phyloP scores from a whole-genome alignment of 2,888 invertebrate species.

The Dioctria linearis region DNA sequence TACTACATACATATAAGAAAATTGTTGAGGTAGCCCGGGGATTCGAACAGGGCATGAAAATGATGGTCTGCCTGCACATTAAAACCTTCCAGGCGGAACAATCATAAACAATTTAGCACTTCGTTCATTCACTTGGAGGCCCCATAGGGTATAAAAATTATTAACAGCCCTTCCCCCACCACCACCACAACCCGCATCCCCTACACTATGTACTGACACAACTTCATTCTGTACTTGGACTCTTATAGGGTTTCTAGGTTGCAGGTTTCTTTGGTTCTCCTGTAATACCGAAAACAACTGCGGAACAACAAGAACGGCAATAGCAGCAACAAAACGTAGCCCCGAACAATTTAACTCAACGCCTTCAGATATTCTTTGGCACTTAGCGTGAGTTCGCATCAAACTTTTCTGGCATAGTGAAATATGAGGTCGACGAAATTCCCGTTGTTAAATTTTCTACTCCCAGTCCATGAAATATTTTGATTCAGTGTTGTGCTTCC shows the following conservation, averaged over 20 bases:
- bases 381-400: constrained; percentile 42
- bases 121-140: constrained; percentile 50
- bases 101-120: constrained; percentile 59
- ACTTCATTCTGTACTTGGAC: no score
- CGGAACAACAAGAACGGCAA: background rate
- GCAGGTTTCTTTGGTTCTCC: background rate
- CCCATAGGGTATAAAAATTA: constrained; percentile 53
- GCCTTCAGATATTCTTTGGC: constrained; percentile 32
- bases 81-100: constrained; percentile 55
- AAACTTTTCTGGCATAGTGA: constrained; percentile 31
- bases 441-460: background rate
- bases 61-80: constrained; percentile 43
- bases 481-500: background rate
- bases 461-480: background rate
- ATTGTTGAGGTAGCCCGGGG: constrained; percentile 10
- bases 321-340: background rate
- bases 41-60: background rate
- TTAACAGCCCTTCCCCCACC: constrained; percentile 23
- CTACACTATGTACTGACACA: background rate
- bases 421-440: constrained; percentile 36
- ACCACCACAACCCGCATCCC: background rate
- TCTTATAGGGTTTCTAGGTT: no score
- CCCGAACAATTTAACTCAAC: constrained; percentile 24
- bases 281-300: background rate
- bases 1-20: constrained; percentile 22